Conservation (phyloP, 1,140 invertebrate genomes). For the Ceratosolen solmsi region DNA sequence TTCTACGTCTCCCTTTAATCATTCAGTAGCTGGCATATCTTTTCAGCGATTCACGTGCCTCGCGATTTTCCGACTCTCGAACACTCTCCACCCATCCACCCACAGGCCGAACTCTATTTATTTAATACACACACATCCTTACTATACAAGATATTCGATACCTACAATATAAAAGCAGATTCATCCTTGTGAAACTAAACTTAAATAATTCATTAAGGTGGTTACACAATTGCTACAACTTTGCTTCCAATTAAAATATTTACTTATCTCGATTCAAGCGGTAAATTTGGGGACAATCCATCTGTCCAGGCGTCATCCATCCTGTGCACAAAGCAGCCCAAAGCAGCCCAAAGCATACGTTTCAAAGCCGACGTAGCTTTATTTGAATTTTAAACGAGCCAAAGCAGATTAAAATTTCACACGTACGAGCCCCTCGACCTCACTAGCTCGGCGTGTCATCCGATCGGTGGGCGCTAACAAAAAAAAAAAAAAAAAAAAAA, state of each 20-base stretch:
- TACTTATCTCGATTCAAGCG: neutral
- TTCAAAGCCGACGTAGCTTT: slow-evolving; percentile 21
- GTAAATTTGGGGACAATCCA: slow-evolving; percentile 13
- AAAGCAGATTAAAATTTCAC: slow-evolving; percentile 53
- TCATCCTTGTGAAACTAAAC: too few relatives aligned
- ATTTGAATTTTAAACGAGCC: slow-evolving; percentile 53
- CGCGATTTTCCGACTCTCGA: too few relatives aligned
- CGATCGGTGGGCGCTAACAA: slow-evolving; percentile 2
- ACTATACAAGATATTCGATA: too few relatives aligned
- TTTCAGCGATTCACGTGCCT: too few relatives aligned
- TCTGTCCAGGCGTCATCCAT: slow-evolving; percentile 22
- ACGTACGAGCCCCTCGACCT: slow-evolving; percentile 19
- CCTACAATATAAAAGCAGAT: too few relatives aligned
- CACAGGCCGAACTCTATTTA: too few relatives aligned
- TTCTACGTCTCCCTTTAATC: too few relatives aligned
- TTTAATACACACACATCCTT: too few relatives aligned
- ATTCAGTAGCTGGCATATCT: too few relatives aligned
- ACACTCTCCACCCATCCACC: too few relatives aligned
- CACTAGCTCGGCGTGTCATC: slow-evolving; percentile 1
- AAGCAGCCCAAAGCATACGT: neutral
- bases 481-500: neutral
- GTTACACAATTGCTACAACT: too few relatives aligned
- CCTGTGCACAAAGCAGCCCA: neutral
- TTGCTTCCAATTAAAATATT: slow-evolving; percentile 45
- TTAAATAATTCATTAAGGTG: too few relatives aligned